These are phyloP conservation scores for Equus quagga DNA, from an alignment of 2,113 vertebrate genomes.

Conservation along the genomic window DNA sequence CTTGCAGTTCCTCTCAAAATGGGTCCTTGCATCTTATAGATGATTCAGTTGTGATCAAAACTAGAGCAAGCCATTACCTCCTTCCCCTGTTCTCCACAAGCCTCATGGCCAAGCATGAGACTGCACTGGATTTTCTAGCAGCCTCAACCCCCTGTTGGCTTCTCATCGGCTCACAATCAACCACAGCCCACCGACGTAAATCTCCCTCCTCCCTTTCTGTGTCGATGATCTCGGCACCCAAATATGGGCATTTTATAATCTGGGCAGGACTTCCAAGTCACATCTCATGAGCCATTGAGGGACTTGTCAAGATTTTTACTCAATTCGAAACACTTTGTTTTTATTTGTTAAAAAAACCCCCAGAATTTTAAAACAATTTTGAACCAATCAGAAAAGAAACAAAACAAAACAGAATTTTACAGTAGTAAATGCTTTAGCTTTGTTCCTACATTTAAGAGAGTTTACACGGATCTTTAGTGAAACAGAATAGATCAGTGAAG, in stretches of 20 bases:
- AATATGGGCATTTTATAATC: background rate
- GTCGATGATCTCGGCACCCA: background rate
- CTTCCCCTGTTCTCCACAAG: background rate
- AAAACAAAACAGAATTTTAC: background rate
- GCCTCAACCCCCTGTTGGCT: background rate
- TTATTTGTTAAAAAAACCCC: background rate
- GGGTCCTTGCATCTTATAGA: background rate
- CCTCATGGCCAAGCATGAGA: background rate
- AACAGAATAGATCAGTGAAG: background rate
- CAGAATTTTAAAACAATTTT: background rate
- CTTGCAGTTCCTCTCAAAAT: background rate
- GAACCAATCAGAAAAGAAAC: background rate
- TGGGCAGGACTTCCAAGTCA: background rate
- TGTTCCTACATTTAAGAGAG: background rate
- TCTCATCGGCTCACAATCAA: background rate
- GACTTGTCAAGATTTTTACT: background rate
- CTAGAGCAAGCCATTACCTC: background rate
- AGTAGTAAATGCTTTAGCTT: background rate
- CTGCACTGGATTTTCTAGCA: background rate
- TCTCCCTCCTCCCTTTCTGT: background rate
- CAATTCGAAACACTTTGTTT: background rate
- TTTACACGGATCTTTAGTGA: background rate
- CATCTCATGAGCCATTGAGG: background rate
- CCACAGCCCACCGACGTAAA: fast-evolving
- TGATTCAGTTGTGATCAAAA: background rate